These are phyloP conservation scores for Pogonus chalceus DNA, from an alignment of 1,140 invertebrate genomes.

Conservation along the genomic window DNA sequence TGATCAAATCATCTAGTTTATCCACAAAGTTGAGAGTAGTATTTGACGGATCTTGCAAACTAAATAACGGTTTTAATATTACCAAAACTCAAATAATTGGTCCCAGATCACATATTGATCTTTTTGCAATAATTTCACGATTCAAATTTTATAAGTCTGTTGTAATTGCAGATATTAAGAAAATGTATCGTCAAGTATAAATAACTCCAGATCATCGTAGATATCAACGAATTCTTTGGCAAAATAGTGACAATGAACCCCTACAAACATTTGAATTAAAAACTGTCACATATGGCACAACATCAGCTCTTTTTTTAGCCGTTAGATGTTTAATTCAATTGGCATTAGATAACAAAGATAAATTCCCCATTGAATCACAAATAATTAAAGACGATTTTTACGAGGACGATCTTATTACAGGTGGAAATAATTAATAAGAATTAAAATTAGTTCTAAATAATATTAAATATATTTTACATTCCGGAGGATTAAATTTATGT, in stretches of 20 bases:
- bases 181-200: constrained; percentile 16
- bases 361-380: constrained; percentile 19
- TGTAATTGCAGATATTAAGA: constrained; percentile 22
- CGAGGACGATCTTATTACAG: constrained; percentile 35
- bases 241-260: constrained; percentile 7
- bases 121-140: constrained; percentile 26
- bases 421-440: constrained; percentile 19
- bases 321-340: constrained; percentile 18
- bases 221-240: constrained; percentile 36
- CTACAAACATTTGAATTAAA: constrained; percentile 18
- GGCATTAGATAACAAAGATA: neutral
- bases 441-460: neutral
- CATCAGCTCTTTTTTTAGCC: constrained; percentile 22
- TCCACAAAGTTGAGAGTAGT: constrained; percentile 29
- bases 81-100: constrained; percentile 27
- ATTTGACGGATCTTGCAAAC: constrained; percentile 27
- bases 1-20: constrained; percentile 23
- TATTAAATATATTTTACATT: neutral
- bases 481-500: neutral
- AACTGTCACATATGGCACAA: constrained; percentile 27
- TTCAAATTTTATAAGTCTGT: constrained; percentile 22
- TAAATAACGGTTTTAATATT: constrained; percentile 22
- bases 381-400: constrained; percentile 32
- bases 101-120: constrained; percentile 29
- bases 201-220: constrained; percentile 19